Evolutionary conservation across 64 coral and sea anemone genomes (phyloP).

Genomic region (Dendronephthya gigantea): DNA sequence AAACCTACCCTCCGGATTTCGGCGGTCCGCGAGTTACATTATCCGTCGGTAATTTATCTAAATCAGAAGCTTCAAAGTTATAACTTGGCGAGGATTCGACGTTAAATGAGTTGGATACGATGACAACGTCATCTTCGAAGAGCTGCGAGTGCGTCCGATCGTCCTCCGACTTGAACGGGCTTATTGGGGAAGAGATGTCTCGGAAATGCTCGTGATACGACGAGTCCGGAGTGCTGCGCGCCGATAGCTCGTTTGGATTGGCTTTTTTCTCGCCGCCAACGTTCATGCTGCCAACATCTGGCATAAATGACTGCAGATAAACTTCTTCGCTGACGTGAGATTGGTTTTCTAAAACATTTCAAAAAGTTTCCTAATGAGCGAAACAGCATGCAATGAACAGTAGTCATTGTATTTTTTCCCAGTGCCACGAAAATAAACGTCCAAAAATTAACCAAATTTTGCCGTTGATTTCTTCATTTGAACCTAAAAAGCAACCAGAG

Average conservation of each 20-base stretch:
- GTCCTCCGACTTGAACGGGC: not conserved
- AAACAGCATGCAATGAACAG: not conserved
- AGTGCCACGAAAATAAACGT: too few species aligned
- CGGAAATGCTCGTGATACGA: not conserved
- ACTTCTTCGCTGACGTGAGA: not conserved
- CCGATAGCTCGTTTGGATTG: not conserved
- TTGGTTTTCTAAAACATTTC: not conserved
- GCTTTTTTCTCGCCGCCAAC: not conserved
- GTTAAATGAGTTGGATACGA: not conserved
- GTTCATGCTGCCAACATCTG: not conserved
- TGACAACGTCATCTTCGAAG: slow-evolving; percentile 1
- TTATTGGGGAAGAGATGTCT: not conserved
- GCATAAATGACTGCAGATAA: slow-evolving; percentile 1
- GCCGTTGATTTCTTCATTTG: too few species aligned
- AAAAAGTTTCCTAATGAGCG: not conserved
- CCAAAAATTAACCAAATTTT: too few species aligned
- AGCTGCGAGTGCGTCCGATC: not conserved
- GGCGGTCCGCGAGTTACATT: not conserved
- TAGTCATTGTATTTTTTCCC: not conserved
- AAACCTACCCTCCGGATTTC: not conserved
- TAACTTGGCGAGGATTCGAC: not conserved
- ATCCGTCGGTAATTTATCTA: not conserved
- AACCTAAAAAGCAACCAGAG: too few species aligned
- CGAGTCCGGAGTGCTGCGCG: not conserved
- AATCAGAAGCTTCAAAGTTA: not conserved